Evolutionary conservation across 2,113 vertebrate genomes (phyloP), one percentile per base, ranked within the genome.

Genomic region (Turdus rufiventris): DNA sequence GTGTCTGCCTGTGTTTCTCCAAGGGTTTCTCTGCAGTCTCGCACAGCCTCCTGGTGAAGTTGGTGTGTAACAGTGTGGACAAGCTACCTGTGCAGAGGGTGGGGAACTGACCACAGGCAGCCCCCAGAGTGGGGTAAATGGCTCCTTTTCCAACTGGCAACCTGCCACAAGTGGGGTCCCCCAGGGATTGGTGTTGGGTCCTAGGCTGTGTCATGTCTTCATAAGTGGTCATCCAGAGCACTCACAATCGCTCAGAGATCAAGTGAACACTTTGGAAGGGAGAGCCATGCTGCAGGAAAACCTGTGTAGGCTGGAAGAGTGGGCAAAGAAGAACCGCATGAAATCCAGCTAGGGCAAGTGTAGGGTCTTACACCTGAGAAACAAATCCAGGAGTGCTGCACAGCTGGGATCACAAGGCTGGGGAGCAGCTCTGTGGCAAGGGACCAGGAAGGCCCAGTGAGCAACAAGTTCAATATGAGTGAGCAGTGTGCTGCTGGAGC

Each of bases 131-230:
- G 43, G 47, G 21, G 26, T 48, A 31, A 43, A 73, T 50, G 45
- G 12, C 33, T 67, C 25, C 56, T 76, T 65, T 66, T 54, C 60
- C 51, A 65, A 0, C 38, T 42, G 77, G 21, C 45, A 73, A 0
- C 29, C 40, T 38, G 24, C 57, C 33, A 74, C 54, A 56, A 14
- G 4, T 12, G 47, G 23, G 6, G 8, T 16, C 20, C n/a, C 18
- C 40, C 38, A 53, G 16, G 24, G n/a, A 26, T 3, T n/a, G 7
- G 8, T 75, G 31, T 31, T 60, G 24, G 19, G 8, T 17, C 20
- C 62, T 18, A 1, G 0, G 0, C 40, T 43, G 17, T 83, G 56
- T 20, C 11, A 2, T 31, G 21, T 43, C 34, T 38, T 38, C 17
- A 0, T 29, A 26, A 56, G 19, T 16, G 21, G 26, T 60, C 13